phyloP scores from a whole-genome alignment of 2,797 vertebrate species.

The Apodemus agrarius region DNA sequence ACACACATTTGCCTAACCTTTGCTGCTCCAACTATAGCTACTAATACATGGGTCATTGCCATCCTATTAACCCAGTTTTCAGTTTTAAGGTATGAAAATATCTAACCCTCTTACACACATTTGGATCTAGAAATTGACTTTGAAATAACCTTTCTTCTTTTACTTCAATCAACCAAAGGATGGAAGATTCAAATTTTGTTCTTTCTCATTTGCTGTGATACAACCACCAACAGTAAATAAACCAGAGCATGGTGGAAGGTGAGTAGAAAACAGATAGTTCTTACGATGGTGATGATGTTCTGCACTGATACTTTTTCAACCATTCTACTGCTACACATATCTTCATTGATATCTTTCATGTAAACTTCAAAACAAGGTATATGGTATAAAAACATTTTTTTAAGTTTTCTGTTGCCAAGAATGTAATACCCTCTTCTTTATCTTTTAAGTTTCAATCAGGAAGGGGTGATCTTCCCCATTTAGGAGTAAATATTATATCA shows the following conservation, averaged over 20 bases:
- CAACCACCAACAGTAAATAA: neutral
- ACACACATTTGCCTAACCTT: neutral
- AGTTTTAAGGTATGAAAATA: neutral
- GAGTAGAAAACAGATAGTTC: neutral
- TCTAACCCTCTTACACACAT: neutral
- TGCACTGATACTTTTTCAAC: neutral
- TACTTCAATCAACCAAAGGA: neutral
- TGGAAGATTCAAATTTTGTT: neutral
- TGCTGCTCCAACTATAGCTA: neutral
- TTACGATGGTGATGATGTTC: neutral
- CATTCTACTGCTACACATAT: neutral
- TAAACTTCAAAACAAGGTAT: neutral
- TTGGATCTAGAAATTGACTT: neutral
- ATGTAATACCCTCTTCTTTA: neutral
- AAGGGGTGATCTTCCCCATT: neutral
- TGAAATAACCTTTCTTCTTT: neutral
- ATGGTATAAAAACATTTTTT: neutral
- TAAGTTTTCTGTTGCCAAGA: neutral
- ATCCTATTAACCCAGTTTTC: neutral
- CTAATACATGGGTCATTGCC: neutral
- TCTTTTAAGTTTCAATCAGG: neutral
- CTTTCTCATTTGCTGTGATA: neutral
- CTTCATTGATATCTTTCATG: neutral
- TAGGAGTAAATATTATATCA: neutral
- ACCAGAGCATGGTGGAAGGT: neutral